phyloP scores from a whole-genome alignment of 2,113 vertebrate species.

The Poeciliopsis occidentalis region DNA sequence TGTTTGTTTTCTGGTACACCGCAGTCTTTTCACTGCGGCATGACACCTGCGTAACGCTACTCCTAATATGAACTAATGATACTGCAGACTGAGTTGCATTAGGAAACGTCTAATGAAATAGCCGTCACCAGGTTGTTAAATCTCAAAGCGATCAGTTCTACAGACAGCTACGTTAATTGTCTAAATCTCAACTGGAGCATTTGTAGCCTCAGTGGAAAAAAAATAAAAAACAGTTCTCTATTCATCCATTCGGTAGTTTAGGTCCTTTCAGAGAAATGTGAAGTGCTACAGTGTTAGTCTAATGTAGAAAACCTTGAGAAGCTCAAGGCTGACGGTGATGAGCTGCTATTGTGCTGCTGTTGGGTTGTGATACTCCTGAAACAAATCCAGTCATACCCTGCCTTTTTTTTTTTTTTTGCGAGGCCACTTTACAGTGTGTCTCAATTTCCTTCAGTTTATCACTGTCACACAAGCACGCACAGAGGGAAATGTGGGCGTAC shows the following conservation, averaged over 20 bases:
- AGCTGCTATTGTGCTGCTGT: constrained; percentile 49
- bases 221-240: constrained; percentile 21
- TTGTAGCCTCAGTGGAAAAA: constrained; percentile 8
- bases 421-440: constrained; percentile 49
- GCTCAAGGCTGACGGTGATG: constrained; percentile 58
- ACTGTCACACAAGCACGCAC: constrained; percentile 35
- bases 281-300: constrained; percentile 32
- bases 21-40: not conserved
- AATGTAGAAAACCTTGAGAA: constrained; percentile 51
- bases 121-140: not conserved
- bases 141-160: not conserved
- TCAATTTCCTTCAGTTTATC: constrained; percentile 56
- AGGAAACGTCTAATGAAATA: constrained; percentile 8
- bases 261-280: constrained; percentile 18
- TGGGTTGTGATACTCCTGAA: constrained; percentile 42
- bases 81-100: not conserved
- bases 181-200: constrained; percentile 40
- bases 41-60: not conserved
- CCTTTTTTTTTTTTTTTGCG: constrained; percentile 30
- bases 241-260: constrained; percentile 38
- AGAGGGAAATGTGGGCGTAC: constrained; percentile 7
- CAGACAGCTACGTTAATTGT: constrained; percentile 32
- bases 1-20: not conserved
- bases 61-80: not conserved
- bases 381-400: constrained; percentile 45